Evolutionary conservation across 2,888 invertebrate species (phyloP), one percentile per base, ranked within the genome.

Genomic region (Lasioglossum oenotherae): DNA sequence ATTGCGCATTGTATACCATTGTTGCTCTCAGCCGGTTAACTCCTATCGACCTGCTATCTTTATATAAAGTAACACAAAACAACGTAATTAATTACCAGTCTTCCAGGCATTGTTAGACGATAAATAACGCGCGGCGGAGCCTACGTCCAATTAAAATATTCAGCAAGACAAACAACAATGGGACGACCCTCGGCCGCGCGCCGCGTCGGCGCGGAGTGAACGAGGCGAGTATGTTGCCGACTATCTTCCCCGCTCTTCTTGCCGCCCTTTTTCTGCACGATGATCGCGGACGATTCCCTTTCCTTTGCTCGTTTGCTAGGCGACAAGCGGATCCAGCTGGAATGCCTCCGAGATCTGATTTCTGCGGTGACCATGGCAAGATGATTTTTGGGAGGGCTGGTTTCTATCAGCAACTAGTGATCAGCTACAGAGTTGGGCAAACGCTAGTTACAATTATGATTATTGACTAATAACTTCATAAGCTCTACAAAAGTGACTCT

Each of bases 51-150:
- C 93, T 93, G 93, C 94, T 94, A 94, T 94, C 94, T 95, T 94
- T 93, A 94, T 94, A 94, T 94, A 94, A 94, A 94, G 93, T 93
- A 95, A 94, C 94, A 94, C 94, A 94, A 95, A 95, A 95, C 94
- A 94, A 93, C 93, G 93, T 94, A 95, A 95, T 95, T 95, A 95
- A 95, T 95, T 95, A 94, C 93, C 94, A 94, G 95, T 94, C 94
- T 92, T 92, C 90, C 92, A 91, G 87, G 92, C 93, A 94, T 95
- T 95, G 95, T 95, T 94, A 92, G 93, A 94, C 94, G 93, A 95
- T 95, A 95, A 95, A 95, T 95, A 95, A 95, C 53, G 53, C 94
- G 89, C 92, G 87, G 86, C 91, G 90, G 89, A 86, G 88, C 84
- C 87, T 86, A 87, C 87, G 91, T 94, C 95, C 94, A 95, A 95